phyloP scores from a whole-genome alignment of 2,888 invertebrate genomes.

The Drosophila recens region DNA sequence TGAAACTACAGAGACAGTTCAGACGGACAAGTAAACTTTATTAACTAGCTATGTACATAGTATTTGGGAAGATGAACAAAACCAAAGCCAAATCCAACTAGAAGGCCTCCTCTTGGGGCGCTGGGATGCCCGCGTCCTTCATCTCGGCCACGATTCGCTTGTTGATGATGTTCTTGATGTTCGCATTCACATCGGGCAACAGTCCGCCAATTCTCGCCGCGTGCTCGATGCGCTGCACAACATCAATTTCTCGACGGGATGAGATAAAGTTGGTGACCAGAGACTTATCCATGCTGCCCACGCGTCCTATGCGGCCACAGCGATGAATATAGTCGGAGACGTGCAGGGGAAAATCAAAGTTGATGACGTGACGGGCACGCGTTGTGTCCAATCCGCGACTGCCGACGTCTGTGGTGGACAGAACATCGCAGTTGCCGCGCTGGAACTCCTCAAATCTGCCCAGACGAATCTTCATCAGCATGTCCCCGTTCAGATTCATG shows the following conservation, averaged over 20 bases:
- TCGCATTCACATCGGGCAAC: slow-evolving; percentile 92
- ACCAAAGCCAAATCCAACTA: slow-evolving; percentile 27
- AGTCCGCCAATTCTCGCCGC: slow-evolving; percentile 88
- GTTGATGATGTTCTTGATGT: slow-evolving; percentile 89
- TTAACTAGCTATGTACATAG: not conserved
- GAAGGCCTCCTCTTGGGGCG: slow-evolving; percentile 70
- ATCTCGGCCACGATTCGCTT: slow-evolving; percentile 80
- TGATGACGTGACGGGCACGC: slow-evolving; percentile 92
- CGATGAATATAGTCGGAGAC: slow-evolving; percentile 97
- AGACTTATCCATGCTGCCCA: slow-evolving; percentile 89
- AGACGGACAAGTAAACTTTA: not conserved
- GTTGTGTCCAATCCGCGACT: slow-evolving; percentile 96
- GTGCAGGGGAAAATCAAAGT: slow-evolving; percentile 96
- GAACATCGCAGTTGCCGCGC: slow-evolving; percentile 89
- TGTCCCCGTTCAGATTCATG: slow-evolving; percentile 91
- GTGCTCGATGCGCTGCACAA: slow-evolving; percentile 94
- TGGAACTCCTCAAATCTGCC: slow-evolving; percentile 91
- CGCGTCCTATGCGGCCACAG: slow-evolving; percentile 95
- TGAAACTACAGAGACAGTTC: not conserved
- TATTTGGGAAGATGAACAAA: too few relatives aligned
- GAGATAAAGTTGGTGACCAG: slow-evolving; percentile 92
- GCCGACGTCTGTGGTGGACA: slow-evolving; percentile 95
- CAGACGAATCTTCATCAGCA: slow-evolving; percentile 88
- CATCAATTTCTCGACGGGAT: slow-evolving; percentile 89
- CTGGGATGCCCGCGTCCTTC: slow-evolving; percentile 65